Conservation (phyloP, 2,113 vertebrate genomes). For the Forbesichthys papilliferus region DNA sequence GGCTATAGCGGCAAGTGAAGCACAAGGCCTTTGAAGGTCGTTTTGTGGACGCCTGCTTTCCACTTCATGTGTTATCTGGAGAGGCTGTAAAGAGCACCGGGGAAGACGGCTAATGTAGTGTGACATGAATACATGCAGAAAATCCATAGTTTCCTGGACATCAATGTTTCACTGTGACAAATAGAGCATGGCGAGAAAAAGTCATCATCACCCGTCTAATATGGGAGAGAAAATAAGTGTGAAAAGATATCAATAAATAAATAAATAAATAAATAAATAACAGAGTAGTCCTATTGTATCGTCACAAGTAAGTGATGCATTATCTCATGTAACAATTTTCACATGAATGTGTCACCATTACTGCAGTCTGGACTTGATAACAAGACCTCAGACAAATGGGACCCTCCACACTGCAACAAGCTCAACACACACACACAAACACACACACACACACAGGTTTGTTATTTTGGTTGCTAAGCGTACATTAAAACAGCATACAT, state of each 20-base stretch:
- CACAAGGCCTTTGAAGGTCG: slow-evolving; percentile 42
- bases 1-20: slow-evolving; percentile 35
- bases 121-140: slow-evolving; percentile 24
- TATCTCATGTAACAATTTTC: too few relatives aligned
- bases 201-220: neutral
- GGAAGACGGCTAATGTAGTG: slow-evolving; percentile 26
- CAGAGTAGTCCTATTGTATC: too few relatives aligned
- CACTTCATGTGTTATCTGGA: slow-evolving; percentile 14
- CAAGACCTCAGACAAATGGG: too few relatives aligned
- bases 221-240: neutral
- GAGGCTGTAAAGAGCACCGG: neutral
- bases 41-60: neutral
- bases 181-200: slow-evolving; percentile 30
- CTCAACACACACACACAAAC: too few relatives aligned
- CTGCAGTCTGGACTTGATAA: too few relatives aligned
- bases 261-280: neutral
- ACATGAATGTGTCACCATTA: too few relatives aligned
- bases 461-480: too few relatives aligned
- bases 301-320: too few relatives aligned
- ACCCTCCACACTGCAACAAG: too few relatives aligned
- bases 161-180: slow-evolving; percentile 35
- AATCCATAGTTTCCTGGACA: slow-evolving; percentile 29
- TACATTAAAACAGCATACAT: too few relatives aligned
- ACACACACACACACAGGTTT: too few relatives aligned
- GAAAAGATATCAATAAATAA: neutral